Percentiles rank a stretch among this genome's conserved stretches.
Evolutionary conservation across 2,797 vertebrate genomes (phyloP).

Genomic region (Ara ararauna): DNA sequence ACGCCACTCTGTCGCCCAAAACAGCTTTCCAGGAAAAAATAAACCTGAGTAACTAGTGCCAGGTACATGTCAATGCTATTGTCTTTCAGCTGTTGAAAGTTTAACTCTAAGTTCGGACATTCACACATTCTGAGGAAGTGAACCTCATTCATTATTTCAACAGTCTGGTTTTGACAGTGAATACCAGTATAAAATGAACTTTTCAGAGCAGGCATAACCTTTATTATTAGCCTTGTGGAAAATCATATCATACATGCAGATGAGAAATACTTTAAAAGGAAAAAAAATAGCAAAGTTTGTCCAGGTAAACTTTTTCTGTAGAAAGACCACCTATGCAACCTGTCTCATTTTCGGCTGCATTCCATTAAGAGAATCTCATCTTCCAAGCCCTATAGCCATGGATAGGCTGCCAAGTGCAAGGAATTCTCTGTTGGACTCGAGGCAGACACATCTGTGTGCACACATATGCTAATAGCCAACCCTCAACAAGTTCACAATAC

Average conservation of each 20-base stretch:
- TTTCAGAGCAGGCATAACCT: background rate
- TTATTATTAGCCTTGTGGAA: background rate
- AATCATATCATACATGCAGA: background rate
- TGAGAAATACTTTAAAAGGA: conserved; percentile 1
- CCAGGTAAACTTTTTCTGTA: background rate
- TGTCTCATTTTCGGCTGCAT: background rate
- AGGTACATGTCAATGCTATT: conserved; percentile 77
- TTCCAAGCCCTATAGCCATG: rapidly evolving
- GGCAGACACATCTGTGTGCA: background rate
- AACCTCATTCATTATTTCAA: conserved; percentile 52
- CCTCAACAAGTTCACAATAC: background rate
- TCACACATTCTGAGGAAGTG: conserved; percentile 53
- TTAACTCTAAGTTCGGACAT: conserved; percentile 72
- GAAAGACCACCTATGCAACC: background rate
- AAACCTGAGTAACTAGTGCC: conserved; percentile 75
- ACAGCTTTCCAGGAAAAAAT: conserved; percentile 79
- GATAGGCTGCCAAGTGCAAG: background rate
- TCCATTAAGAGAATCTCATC: background rate
- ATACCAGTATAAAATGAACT: background rate
- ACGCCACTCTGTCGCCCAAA: conserved; percentile 85
- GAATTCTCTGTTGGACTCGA: background rate
- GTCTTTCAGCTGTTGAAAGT: conserved; percentile 79
- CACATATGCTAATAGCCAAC: background rate
- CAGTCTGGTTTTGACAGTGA: conserved; percentile 36
- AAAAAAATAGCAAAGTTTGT: background rate